Conservation (phyloP, 35 echinoderm and acorn worm genomes). For the Stichopus chloronotus region DNA sequence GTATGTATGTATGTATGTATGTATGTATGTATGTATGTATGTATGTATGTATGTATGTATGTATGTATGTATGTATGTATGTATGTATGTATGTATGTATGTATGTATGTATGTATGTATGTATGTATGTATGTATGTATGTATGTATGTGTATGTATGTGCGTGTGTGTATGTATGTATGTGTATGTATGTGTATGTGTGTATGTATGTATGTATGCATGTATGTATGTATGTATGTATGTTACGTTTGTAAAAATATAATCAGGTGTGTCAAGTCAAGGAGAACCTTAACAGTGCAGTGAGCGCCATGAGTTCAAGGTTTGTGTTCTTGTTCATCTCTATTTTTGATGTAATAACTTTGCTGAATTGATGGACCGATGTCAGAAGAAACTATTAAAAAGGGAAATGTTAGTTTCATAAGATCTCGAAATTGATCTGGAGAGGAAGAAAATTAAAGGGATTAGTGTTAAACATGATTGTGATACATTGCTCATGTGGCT, state of each 20-base stretch:
- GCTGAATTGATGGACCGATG: too few relatives aligned
- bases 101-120: conserved; percentile 25
- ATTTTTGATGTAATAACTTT: too few relatives aligned
- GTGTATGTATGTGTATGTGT: conserved; percentile 54
- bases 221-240: conserved; percentile 57
- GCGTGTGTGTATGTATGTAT: conserved; percentile 53
- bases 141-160: conserved; percentile 13
- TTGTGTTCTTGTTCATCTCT: too few relatives aligned
- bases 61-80: conserved; percentile 5
- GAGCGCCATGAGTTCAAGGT: too few relatives aligned
- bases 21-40: not conserved
- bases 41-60: not conserved
- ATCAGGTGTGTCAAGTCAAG: too few relatives aligned
- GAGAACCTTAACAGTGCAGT: too few relatives aligned
- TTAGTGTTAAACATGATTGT: too few relatives aligned
- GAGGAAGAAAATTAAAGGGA: too few relatives aligned
- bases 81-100: conserved; percentile 20
- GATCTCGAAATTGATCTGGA: too few relatives aligned
- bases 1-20: not conserved
- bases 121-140: conserved; percentile 40
- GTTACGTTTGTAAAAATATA: not conserved
- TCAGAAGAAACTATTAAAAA: too few relatives aligned
- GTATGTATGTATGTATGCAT: conserved; percentile 54
- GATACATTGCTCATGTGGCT: too few relatives aligned
- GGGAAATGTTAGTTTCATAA: too few relatives aligned